These are phyloP conservation scores for Percopsis transmontana DNA, from an alignment of 2,113 vertebrate species.

Conservation along the genomic window DNA sequence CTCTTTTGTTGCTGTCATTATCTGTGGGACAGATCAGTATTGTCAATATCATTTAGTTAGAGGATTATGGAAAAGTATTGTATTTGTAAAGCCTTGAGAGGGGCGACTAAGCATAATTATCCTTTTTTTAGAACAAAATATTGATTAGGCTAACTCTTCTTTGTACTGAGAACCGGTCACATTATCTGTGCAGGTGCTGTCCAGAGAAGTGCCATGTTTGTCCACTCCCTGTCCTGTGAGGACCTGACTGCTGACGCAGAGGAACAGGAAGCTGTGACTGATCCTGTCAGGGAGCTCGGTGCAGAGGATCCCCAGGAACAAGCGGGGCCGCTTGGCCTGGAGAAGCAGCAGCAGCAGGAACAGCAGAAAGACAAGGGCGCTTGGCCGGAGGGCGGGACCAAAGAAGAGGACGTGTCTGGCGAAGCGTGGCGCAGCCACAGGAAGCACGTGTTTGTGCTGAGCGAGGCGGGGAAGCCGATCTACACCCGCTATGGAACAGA, in stretches of 20 bases:
- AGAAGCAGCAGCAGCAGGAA: slow-evolving; percentile 75
- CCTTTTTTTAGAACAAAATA: too few relatives aligned
- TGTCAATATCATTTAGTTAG: too few relatives aligned
- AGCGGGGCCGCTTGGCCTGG: slow-evolving; percentile 67
- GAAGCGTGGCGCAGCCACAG: slow-evolving; percentile 90
- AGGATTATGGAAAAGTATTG: too few relatives aligned
- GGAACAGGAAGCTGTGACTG: slow-evolving; percentile 62
- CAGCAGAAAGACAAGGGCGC: slow-evolving; percentile 79
- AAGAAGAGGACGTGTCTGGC: slow-evolving; percentile 84
- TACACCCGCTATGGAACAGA: slow-evolving; percentile 95
- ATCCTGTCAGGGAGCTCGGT: slow-evolving; percentile 74
- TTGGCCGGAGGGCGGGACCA: slow-evolving; percentile 73
- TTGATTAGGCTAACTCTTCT: too few relatives aligned
- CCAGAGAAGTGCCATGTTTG: slow-evolving; percentile 91
- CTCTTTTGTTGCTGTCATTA: too few relatives aligned
- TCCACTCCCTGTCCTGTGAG: slow-evolving; percentile 91
- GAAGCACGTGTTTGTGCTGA: slow-evolving; percentile 95
- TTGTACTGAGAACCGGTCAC: too few relatives aligned
- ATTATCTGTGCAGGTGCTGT: slow-evolving; percentile 93
- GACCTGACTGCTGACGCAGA: slow-evolving; percentile 84
- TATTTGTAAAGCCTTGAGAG: too few relatives aligned
- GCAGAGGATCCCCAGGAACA: slow-evolving; percentile 61
- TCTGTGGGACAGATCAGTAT: too few relatives aligned
- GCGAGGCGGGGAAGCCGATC: slow-evolving; percentile 95
- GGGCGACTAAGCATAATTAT: too few relatives aligned